Conservation (phyloP, 1,140 invertebrate species). For the Coptotermes formosanus region DNA sequence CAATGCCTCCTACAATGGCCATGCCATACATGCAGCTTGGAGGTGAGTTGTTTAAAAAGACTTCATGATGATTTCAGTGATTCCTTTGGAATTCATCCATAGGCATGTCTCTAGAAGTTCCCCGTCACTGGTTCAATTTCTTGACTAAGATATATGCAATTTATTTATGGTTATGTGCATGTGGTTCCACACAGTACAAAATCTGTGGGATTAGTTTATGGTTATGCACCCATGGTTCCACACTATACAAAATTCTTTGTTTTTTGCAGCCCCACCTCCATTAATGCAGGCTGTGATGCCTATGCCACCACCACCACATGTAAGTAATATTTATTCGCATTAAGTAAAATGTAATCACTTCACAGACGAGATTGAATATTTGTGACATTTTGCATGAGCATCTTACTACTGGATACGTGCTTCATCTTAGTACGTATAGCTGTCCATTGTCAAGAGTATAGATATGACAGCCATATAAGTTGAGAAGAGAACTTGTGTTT, state of each 20-base stretch:
- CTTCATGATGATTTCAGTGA: too few relatives aligned
- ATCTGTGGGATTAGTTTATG: too few relatives aligned
- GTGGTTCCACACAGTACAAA: too few relatives aligned
- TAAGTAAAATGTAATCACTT: too few relatives aligned
- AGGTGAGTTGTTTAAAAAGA: background rate
- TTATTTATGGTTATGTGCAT: background rate
- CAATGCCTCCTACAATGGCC: conserved; percentile 47
- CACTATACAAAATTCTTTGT: background rate
- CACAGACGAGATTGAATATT: background rate
- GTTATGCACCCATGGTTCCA: too few relatives aligned
- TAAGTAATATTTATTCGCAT: conserved; percentile 41
- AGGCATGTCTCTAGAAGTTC: background rate
- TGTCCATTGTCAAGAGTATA: too few relatives aligned
- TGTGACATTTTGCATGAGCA: too few relatives aligned
- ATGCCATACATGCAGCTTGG: conserved; percentile 47
- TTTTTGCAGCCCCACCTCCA: conserved; percentile 44
- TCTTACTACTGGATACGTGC: too few relatives aligned
- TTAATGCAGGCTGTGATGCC: conserved; percentile 53
- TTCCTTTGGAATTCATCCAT: background rate
- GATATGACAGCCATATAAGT: too few relatives aligned
- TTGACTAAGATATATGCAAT: background rate
- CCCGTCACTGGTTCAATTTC: too few relatives aligned
- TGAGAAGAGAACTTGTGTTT: too few relatives aligned
- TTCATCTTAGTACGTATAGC: too few relatives aligned
- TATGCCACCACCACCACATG: conserved; percentile 49